Evolutionary conservation across 2,888 invertebrate genomes (phyloP).

Genomic region (Pyrrhia umbra): DNA sequence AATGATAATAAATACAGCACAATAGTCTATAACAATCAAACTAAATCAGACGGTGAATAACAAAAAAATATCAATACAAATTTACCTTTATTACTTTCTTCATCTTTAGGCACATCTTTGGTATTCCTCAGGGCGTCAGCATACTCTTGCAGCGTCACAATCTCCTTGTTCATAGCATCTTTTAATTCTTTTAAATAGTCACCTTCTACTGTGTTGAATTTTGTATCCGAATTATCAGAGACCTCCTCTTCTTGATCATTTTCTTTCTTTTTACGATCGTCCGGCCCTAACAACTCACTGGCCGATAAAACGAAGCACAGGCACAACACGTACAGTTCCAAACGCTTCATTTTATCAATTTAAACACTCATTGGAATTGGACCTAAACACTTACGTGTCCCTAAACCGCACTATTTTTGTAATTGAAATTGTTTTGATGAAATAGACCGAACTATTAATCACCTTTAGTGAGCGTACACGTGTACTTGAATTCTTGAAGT

Average conservation of each 20-base stretch:
- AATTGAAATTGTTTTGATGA: slow-evolving; percentile 27
- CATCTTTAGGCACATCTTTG: slow-evolving; percentile 70
- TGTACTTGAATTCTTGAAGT: slow-evolving; percentile 33
- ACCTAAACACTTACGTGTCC: slow-evolving; percentile 83
- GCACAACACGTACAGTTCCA: slow-evolving; percentile 72
- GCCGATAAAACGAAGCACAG: slow-evolving; percentile 74
- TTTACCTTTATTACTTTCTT: slow-evolving; percentile 69
- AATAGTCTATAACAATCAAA: neutral
- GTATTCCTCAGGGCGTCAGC: slow-evolving; percentile 77
- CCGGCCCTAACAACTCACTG: slow-evolving; percentile 82
- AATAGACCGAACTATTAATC: slow-evolving; percentile 18
- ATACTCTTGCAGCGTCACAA: slow-evolving; percentile 76
- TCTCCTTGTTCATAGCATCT: slow-evolving; percentile 78
- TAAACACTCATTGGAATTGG: slow-evolving; percentile 62
- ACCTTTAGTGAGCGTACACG: slow-evolving; percentile 59
- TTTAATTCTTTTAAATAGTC: slow-evolving; percentile 78
- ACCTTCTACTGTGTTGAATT: slow-evolving; percentile 63
- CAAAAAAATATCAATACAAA: neutral
- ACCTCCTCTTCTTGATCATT: slow-evolving; percentile 73
- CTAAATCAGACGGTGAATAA: no score
- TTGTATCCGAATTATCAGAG: slow-evolving; percentile 60
- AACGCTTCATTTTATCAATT: slow-evolving; percentile 73
- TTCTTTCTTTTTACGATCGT: slow-evolving; percentile 71
- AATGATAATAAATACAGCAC: neutral
- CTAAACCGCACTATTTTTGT: slow-evolving; percentile 50